Percentiles rank a stretch among this genome's conserved stretches.
These are phyloP conservation scores for Vombatus ursinus DNA, from an alignment of 2,113 vertebrate genomes.

Conservation along the genomic window DNA sequence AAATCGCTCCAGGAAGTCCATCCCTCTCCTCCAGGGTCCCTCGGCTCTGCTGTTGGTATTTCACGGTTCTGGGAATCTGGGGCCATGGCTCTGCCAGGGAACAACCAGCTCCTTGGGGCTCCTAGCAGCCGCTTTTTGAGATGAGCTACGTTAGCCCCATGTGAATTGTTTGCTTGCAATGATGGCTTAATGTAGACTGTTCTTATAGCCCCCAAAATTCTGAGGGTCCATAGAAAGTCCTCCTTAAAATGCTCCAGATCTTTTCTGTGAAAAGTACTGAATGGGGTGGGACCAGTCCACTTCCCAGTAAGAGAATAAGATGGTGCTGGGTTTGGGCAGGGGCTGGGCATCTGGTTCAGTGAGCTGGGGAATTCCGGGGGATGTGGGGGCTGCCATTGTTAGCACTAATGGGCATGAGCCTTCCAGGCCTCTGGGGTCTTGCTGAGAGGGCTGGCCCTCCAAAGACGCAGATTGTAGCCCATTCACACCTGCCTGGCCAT, in stretches of 20 bases:
- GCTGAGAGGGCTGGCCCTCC: no score
- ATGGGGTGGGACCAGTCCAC: no score
- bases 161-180: no score
- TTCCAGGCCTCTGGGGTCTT: background rate
- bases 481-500: no score
- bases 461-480: no score
- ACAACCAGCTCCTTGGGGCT: no score
- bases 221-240: background rate
- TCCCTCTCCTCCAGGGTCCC: no score
- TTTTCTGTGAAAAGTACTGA: background rate
- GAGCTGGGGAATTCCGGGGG: background rate
- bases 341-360: background rate
- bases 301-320: no score
- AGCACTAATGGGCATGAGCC: background rate
- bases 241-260: background rate
- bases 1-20: background rate
- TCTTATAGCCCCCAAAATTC: background rate
- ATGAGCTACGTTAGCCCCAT: background rate
- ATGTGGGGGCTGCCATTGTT: background rate
- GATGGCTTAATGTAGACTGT: background rate
- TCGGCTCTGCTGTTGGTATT: background rate
- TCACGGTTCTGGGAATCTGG: background rate
- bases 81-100: background rate
- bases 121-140: no score
- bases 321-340: no score